A percentile compares a stretch with the other conserved stretches of the same genome.
Evolutionary conservation across 2,888 invertebrate species (phyloP).

Genomic region (Actias luna): DNA sequence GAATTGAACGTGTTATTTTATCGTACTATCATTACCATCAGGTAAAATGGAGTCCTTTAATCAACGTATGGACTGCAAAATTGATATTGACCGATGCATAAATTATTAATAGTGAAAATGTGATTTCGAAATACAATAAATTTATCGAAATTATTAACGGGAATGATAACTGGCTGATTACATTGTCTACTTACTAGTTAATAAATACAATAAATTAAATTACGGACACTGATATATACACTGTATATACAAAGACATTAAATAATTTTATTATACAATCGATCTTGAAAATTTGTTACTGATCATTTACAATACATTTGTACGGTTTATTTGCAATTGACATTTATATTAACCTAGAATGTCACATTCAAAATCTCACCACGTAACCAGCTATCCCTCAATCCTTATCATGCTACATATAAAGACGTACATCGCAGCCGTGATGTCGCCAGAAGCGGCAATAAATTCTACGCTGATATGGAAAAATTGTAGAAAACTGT

Average conservation of each 20-base stretch:
- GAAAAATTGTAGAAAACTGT: constrained; percentile 60
- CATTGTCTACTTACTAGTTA: not conserved
- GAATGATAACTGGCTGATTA: not conserved
- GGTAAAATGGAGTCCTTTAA: not conserved
- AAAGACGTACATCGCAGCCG: constrained; percentile 59
- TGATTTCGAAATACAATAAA: not conserved
- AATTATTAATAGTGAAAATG: not conserved
- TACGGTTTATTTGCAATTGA: not conserved
- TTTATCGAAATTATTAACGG: not conserved
- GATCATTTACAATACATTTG: not conserved
- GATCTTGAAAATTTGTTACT: not conserved
- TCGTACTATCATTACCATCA: not conserved
- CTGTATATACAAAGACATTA: not conserved
- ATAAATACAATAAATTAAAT: not conserved
- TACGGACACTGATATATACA: not conserved
- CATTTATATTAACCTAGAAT: not conserved
- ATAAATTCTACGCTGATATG: constrained; percentile 66
- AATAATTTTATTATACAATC: not conserved
- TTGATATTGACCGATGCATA: not conserved
- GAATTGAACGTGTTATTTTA: not conserved
- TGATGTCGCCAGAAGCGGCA: constrained; percentile 56
- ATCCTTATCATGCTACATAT: constrained; percentile 54
- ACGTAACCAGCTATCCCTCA: constrained; percentile 47
- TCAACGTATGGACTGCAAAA: not conserved
- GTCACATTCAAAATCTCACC: constrained; percentile 39